These are phyloP conservation scores for Suncus etruscus DNA, from an alignment of 2,113 vertebrate genomes.

Conservation along the genomic window DNA sequence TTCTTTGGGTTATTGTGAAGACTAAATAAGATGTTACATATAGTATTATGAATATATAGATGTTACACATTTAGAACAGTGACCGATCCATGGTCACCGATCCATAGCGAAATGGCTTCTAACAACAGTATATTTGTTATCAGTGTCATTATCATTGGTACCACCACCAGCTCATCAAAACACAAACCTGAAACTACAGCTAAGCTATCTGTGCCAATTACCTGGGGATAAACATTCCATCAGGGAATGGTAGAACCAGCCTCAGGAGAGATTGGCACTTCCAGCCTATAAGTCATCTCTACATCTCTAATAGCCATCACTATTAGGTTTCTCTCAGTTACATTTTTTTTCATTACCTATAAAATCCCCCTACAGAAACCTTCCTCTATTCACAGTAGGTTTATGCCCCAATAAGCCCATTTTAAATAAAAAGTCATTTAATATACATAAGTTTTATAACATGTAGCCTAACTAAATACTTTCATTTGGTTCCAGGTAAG, in stretches of 20 bases:
- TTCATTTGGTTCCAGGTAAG: neutral
- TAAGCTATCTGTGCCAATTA: neutral
- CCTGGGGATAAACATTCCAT: neutral
- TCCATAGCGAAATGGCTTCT: neutral
- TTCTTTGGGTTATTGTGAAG: neutral
- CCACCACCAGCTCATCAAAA: neutral
- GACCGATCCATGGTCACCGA: neutral
- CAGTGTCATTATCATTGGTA: neutral
- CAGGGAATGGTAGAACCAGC: neutral
- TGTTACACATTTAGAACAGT: neutral
- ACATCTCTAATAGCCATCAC: too few species aligned
- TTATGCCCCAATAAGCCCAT: neutral
- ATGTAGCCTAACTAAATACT: neutral
- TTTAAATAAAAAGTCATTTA: neutral
- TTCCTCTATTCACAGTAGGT: neutral
- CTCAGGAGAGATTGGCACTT: neutral
- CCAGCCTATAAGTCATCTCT: neutral
- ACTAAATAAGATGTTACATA: neutral
- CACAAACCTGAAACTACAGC: neutral
- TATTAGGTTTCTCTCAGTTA: neutral
- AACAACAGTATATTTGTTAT: neutral
- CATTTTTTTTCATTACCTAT: neutral
- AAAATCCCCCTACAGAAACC: neutral
- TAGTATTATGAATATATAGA: neutral
- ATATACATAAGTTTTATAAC: neutral